Base-by-base conservation (phyloP, 2,797 vertebrate species). In the Danio albolineatus region DNA sequence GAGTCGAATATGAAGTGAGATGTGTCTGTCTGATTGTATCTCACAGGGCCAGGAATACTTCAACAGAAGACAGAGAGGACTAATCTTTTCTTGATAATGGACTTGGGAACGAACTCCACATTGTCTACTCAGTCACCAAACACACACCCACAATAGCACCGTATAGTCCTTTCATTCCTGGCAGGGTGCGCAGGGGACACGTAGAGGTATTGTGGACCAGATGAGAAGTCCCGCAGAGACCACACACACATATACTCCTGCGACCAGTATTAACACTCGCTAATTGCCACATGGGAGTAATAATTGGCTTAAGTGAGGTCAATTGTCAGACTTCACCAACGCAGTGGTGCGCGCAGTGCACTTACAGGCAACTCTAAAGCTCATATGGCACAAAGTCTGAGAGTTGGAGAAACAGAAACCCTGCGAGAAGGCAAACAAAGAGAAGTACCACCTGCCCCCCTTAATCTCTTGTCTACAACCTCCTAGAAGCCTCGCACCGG, bases 121-220 rank as follows among this genome's bases (percentile, higher is more conserved):
- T 77, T 82, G 78, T 65, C 46, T 51, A 74, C 70, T 67, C 43
- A 60, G 19, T 13, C 43, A 46, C 10, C n/a, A 38, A 38, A 14
- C 54, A n/a, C 36, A 12, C 44, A 62, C 51, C 14, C 60, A 73
- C 7, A 46, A 90, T 86, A 89, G 84, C 85, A 2, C 90, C 2
- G 83, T 85, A 71, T 85, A 89, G 89, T 87, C 85, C 88, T 80
- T 82, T 69, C 79, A 88, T 82, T 76, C 49, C 38, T 71, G 80
- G 70, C 73, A 85, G 80, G 75, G 71, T 80, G 83, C 73, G 66
- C 81, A 82, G 85, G 79, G 80, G 84, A 86, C 90, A 87, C 83
- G 76, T 73, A 2, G 88, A 87, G 89, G 82, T 85, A 90, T 92
- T 91, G 85, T 91, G 81, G 85, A 87, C 86, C 77, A 46, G 78